Percentiles rank a stretch among this genome's conserved stretches.
These are phyloP conservation scores for Encarsia formosa DNA, from an alignment of 2,888 invertebrate species.

Conservation along the genomic window DNA sequence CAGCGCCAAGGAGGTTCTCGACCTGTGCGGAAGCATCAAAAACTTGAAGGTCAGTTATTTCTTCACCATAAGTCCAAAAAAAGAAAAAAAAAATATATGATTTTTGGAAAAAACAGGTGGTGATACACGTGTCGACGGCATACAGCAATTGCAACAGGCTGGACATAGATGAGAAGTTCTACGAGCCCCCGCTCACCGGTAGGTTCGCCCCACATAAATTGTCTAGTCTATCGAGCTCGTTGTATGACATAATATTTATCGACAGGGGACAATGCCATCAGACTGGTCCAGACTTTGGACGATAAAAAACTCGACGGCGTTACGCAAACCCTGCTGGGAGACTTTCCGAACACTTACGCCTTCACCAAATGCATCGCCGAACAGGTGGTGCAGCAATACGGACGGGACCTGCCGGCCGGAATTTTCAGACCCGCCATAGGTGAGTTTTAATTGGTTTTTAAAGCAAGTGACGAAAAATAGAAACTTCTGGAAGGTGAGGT, in stretches of 20 bases:
- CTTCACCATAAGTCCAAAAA: neutral
- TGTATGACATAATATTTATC: constrained; percentile 1
- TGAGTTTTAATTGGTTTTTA: too few relatives aligned
- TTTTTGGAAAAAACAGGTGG: constrained; percentile 47
- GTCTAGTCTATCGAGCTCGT: neutral
- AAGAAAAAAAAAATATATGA: too few relatives aligned
- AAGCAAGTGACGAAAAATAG: too few relatives aligned
- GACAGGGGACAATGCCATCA: constrained; percentile 46
- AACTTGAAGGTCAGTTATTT: constrained; percentile 54
- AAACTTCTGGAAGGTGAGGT: too few relatives aligned
- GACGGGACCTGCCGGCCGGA: constrained; percentile 70
- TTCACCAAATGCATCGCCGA: constrained; percentile 89
- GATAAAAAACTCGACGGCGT: constrained; percentile 46
- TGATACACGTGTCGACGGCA: constrained; percentile 60
- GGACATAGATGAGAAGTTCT: constrained; percentile 56
- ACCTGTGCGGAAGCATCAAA: constrained; percentile 64
- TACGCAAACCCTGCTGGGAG: constrained; percentile 53
- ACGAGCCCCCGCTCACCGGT: constrained; percentile 55
- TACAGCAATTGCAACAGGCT: constrained; percentile 56
- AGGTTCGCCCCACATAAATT: constrained; percentile 39
- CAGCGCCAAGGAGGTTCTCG: constrained; percentile 63
- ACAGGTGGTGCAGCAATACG: constrained; percentile 64
- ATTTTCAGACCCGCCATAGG: constrained; percentile 83
- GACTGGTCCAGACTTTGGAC: constrained; percentile 43
- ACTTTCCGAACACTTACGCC: constrained; percentile 86